Evolutionary conservation across 1,140 invertebrate species (phyloP), one percentile per base, ranked within the genome.

Genomic region (Aphelinus atriplicis): DNA sequence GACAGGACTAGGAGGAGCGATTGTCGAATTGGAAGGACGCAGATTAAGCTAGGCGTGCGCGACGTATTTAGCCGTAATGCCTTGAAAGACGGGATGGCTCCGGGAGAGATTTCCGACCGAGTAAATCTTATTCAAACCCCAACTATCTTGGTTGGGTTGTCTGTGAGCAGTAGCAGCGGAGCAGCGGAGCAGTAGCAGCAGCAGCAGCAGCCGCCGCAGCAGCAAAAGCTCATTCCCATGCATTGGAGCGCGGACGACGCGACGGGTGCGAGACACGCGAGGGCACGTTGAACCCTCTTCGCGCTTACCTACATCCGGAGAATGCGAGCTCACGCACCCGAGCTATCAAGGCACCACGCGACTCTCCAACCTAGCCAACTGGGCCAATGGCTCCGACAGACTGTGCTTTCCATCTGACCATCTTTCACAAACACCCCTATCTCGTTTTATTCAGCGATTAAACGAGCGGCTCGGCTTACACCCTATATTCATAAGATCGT

Each of bases 211-310:
- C 26, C 42, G n/a, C 46, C 55, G 7, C 43, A 67, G 51, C 26
- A 67, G 53, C 43, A 67, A 26, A 56, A 67, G 42, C 46, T 68
- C 56, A 68, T 68, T 68, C 55, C 48, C 56, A 58, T 68, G 66
- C 56, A 67, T 67, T 67, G 2, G 48, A 57, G 51, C 42, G 50
- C 6, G 48, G 3, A 50, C n/a, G 48, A 10, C 47, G 64, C 47
- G 3, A 53, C 4, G 51, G 26, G 3, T 10, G n/a, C 50, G 48
- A 55, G 50, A 5, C 43, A 55, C 46, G 66, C n/a, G 66, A 48
- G 43, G 46, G 56, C 56, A 58, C 66, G 10, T 68, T 68, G 66
- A 68, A 68, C 66, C 55, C 66, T 47, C 66, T 48, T 58, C 66
- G 45, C 45, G 66, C n/a, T 58, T 55, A 46, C 45, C 55, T 48